phyloP scores from a whole-genome alignment of 2,113 vertebrate genomes.

The Pygoscelis adeliae region DNA sequence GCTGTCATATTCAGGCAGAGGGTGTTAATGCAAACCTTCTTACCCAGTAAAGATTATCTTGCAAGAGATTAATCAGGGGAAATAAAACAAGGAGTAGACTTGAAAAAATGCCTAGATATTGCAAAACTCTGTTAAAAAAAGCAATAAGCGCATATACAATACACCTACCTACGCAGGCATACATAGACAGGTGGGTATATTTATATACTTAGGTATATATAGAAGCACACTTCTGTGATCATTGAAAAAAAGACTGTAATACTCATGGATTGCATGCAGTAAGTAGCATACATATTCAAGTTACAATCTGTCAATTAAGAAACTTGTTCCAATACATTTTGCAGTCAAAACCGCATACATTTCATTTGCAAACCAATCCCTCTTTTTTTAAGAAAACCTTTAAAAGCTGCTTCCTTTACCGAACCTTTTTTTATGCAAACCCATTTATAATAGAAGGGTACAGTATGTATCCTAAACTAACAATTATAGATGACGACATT shows the following conservation, averaged over 20 bases:
- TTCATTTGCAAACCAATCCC: background rate
- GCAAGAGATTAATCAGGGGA: background rate
- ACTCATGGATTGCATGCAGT: background rate
- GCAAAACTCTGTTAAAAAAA: background rate
- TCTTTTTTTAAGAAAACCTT: background rate
- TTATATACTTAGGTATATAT: background rate
- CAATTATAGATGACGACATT: conserved; percentile 52
- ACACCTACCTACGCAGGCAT: background rate
- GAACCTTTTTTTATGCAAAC: background rate
- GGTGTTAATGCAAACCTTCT: conserved; percentile 6
- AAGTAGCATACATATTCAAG: background rate
- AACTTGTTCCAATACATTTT: background rate
- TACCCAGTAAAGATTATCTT: background rate
- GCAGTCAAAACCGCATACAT: background rate
- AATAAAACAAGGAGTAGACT: background rate
- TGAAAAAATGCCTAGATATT: background rate
- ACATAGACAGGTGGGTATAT: background rate
- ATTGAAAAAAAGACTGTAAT: background rate
- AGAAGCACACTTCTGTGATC: background rate
- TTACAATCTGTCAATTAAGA: conserved; percentile 22
- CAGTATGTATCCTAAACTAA: conserved; percentile 33
- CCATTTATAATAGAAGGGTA: conserved; percentile 36
- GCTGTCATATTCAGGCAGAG: background rate
- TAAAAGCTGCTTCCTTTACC: conserved; percentile 23
- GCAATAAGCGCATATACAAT: background rate